Conservation (phyloP, 1,140 invertebrate genomes). For the Drosophila funebris region DNA sequence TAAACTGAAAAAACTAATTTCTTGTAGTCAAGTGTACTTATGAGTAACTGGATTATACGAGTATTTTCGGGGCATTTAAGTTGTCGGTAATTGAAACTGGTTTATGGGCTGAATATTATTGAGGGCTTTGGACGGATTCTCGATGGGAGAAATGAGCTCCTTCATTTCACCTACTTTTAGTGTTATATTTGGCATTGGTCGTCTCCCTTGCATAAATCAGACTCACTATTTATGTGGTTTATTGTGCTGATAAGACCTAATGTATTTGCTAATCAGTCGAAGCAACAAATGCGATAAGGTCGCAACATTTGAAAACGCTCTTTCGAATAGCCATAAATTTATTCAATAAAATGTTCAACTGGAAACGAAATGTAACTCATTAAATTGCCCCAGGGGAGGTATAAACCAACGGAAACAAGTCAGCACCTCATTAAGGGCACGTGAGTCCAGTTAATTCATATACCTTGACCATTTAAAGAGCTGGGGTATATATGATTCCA, state of each 20-base stretch:
- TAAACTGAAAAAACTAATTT: neutral
- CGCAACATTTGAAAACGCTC: conserved; percentile 3
- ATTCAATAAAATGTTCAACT: conserved; percentile 1
- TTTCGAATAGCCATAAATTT: conserved; percentile 7
- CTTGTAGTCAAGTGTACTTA: neutral
- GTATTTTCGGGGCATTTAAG: conserved; percentile 42
- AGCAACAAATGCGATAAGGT: conserved; percentile 14
- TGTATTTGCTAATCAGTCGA: conserved; percentile 18
- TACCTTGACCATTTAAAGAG: neutral
- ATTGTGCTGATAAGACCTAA: conserved; percentile 7
- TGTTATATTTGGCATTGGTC: no score
- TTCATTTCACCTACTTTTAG: neutral
- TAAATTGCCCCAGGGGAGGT: conserved; percentile 25
- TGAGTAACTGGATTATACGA: conserved; percentile 51
- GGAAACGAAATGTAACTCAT: conserved; percentile 27
- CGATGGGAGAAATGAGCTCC: no score
- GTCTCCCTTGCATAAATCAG: neutral
- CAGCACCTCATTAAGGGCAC: conserved; percentile 35
- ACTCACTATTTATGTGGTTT: neutral
- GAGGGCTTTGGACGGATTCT: no score
- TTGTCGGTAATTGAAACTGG: conserved; percentile 43
- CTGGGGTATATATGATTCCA: neutral
- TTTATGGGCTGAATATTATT: conserved; percentile 10
- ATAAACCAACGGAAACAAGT: conserved; percentile 25
- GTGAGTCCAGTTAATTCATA: conserved; percentile 25